Evolutionary conservation across 2,797 vertebrate genomes (phyloP), one percentile per base, ranked within the genome.

Genomic region (Muscicapa striata): DNA sequence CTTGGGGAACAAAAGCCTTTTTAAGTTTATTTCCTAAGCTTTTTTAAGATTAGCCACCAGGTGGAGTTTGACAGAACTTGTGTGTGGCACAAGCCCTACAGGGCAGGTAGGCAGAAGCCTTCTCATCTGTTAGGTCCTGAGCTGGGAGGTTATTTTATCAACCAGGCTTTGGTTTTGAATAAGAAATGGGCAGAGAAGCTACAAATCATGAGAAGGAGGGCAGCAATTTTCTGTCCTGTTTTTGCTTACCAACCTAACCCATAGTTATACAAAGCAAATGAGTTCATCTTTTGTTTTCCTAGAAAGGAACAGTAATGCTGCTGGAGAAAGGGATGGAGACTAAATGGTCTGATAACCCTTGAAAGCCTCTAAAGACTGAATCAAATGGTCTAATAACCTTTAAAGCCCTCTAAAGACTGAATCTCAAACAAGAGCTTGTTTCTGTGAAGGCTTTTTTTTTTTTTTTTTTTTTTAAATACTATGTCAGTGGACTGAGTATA

Each of bases 21-120:
- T 21, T 2, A n/a, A 69, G 38, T 45, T 78, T 20, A 38, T 66
- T 61, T n/a, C 36, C 11, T 11, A 9, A 49, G 30, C 24, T 61
- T 46, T n/a, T 72, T 9, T 38, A 46, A 66, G 54, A 30, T 62
- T 32, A 66, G 84, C 95, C 92, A 89, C 84, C 84, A 95, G 88
- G 46, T 94, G 96, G 93, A 93, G 92, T 78, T 61, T 15, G 30
- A 36, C 40, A 27, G 66, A 55, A 12, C 3, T 41, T n/a, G n/a
- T 29, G 10, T 5, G 3, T 46, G 63, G 17, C 75, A 38, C 69
- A 84, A 40, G 45, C 38, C 11, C 30, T 24, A 13, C 3, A 46
- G 45, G 10, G 49, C 45, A 54, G 66, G 41, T 64, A 81, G 64
- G 38, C 21, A 86, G 61, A 54, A 86, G 38, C 54, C 16, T 87